Percentiles rank a stretch among this genome's conserved stretches.
phyloP scores from a whole-genome alignment of 2,113 vertebrate species.

The Dissostichus mawsoni region DNA sequence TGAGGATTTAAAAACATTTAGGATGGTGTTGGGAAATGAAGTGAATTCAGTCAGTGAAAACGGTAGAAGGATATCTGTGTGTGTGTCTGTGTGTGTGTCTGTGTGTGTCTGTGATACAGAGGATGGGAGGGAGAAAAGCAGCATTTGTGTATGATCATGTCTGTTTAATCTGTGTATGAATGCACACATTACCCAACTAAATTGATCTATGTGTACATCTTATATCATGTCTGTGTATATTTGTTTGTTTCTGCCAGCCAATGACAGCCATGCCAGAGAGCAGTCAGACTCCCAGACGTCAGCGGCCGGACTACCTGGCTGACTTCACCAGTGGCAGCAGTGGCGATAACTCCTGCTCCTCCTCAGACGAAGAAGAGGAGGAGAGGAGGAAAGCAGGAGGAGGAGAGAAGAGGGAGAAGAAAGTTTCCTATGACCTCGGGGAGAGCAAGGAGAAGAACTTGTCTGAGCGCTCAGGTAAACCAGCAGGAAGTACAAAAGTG shows the following conservation, averaged over 20 bases:
- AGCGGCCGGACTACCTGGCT: conserved; percentile 74
- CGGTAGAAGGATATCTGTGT: conserved; percentile 1
- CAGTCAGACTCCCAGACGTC: conserved; percentile 85
- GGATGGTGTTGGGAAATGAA: conserved; percentile 20
- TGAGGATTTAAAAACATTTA: conserved; percentile 20
- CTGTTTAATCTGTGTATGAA: neutral
- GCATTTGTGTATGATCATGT: neutral
- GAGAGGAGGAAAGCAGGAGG: conserved; percentile 76
- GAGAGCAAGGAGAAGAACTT: conserved; percentile 86
- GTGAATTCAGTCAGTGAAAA: neutral
- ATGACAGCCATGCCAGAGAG: conserved; percentile 94
- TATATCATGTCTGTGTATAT: neutral
- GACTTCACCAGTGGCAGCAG: conserved; percentile 87
- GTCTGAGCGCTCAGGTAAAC: conserved; percentile 89
- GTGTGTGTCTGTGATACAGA: neutral
- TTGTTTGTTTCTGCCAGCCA: conserved; percentile 79
- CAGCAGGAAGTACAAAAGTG: neutral
- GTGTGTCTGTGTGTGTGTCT: neutral
- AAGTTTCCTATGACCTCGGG: conserved; percentile 87
- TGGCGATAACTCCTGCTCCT: conserved; percentile 84
- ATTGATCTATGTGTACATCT: neutral
- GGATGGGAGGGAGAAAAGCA: neutral
- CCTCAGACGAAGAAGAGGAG: conserved; percentile 87
- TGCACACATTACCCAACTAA: neutral
- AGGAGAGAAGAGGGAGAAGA: conserved; percentile 87